Base-by-base conservation (phyloP, 2,113 vertebrate species). In the Tychaedon coryphoeus region DNA sequence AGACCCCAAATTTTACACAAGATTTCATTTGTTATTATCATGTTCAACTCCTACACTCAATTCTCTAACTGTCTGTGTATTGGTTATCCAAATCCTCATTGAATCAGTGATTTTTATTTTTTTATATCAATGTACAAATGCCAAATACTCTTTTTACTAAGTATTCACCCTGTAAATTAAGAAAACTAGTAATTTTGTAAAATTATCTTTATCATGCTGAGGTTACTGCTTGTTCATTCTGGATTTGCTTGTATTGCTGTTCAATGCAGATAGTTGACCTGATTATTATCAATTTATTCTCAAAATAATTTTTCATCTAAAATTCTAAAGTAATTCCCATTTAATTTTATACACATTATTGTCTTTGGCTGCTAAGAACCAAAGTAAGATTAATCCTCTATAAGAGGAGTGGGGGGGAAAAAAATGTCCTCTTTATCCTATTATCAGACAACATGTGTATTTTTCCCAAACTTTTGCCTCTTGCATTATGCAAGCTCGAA, bases 351-450 rank as follows among this genome's bases (percentile, higher is more conserved):
- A 61, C 19, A 73, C 33, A 42, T 75, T 96, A 91, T 96, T 73
- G 53, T 94, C 90, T 95, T 54, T 90, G 70, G 19, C 43, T 93
- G 60, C 40, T 93, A 96, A 84, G 57, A 50, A 92, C 58, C 38
- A 92, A 89, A 95, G 34, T 72, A 96, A 93, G 34, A 77, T 90
- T 94, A 95, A 92, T 96, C 62, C 24, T 85, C 69, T 95, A 92
- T 92, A 48, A 75, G 58, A 54, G 34, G 31, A 8, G 7, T 10
- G 3, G 3, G 2, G 9, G 25, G 8, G 1, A 2, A 11, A 54
- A 23, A 88, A 73, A 76, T 62, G 5, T 77, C 14, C n/a, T 83
- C 14, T 93, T 91, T 64, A 51, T 89, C 53, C 22, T 75, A 54
- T 93, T 97, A 89, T 92, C 56, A 83, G 34, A 22, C 29, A 65